These are phyloP conservation scores for Oconnorella tubifera DNA, from an alignment of 2,888 invertebrate genomes.

Conservation along the genomic window DNA sequence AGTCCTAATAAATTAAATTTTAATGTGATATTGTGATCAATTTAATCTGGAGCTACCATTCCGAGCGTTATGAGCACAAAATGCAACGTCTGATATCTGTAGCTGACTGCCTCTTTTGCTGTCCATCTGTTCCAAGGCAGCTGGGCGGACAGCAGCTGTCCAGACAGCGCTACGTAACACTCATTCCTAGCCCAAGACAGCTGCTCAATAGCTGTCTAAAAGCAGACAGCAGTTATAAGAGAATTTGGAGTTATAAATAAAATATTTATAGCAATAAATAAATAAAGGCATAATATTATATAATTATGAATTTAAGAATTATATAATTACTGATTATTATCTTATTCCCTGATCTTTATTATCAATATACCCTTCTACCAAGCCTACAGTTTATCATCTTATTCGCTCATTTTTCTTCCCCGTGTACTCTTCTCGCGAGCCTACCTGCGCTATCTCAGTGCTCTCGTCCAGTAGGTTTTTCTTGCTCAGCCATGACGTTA, in stretches of 20 bases:
- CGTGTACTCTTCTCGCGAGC: background rate
- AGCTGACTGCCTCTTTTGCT: constrained; percentile 38
- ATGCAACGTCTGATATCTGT: constrained; percentile 73
- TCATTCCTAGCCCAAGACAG: constrained; percentile 81
- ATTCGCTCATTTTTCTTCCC: background rate
- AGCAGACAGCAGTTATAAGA: too few relatives aligned
- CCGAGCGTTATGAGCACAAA: constrained; percentile 86
- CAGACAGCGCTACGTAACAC: constrained; percentile 84
- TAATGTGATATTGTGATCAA: too few relatives aligned
- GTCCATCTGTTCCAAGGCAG: constrained; percentile 77
- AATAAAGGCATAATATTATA: too few relatives aligned
- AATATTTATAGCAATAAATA: too few relatives aligned
- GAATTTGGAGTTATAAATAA: too few relatives aligned
- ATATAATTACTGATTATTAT: too few relatives aligned
- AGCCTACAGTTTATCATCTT: too few relatives aligned
- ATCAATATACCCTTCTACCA: too few relatives aligned
- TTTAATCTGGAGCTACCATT: too few relatives aligned
- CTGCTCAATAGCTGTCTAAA: constrained; percentile 81
- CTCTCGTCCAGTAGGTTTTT: constrained; percentile 5
- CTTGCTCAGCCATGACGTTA: background rate
- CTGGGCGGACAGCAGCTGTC: constrained; percentile 79
- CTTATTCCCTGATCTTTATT: too few relatives aligned
- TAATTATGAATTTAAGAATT: too few relatives aligned
- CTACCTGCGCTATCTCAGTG: constrained; percentile 4
- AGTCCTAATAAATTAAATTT: too few relatives aligned